Percentiles rank a stretch among this genome's conserved stretches.
Evolutionary conservation across 1,140 invertebrate genomes (phyloP).

Genomic region (Eumeta japonica): DNA sequence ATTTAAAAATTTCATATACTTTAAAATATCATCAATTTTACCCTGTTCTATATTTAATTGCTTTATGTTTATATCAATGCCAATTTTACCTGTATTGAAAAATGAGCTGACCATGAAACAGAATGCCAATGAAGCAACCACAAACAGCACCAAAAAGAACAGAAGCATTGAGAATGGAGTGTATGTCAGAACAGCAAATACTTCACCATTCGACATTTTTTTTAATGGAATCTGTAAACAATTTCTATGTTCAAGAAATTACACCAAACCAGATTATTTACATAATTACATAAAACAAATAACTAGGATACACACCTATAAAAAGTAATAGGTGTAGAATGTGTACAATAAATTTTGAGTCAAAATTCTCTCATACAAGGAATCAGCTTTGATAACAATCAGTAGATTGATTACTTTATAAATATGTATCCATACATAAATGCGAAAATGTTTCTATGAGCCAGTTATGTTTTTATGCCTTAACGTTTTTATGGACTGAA

Average conservation of each 20-base stretch:
- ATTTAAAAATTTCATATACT: conserved; percentile 16
- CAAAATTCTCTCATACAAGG: too few species aligned
- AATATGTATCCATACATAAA: too few species aligned
- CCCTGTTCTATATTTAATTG: too few species aligned
- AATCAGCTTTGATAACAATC: too few species aligned
- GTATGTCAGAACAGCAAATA: conserved; percentile 56
- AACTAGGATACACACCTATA: not conserved
- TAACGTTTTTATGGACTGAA: too few species aligned
- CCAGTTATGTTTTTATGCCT: too few species aligned
- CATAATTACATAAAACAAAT: conserved; percentile 10
- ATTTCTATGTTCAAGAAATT: conserved; percentile 13
- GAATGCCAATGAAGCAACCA: conserved; percentile 62
- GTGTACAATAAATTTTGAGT: too few species aligned
- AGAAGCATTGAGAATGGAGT: conserved; percentile 61
- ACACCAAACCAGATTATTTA: conserved; percentile 5
- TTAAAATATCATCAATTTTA: not conserved
- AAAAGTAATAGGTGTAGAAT: too few species aligned
- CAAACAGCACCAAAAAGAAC: conserved; percentile 62
- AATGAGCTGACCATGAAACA: conserved; percentile 70
- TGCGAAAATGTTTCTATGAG: too few species aligned
- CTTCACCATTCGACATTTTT: conserved; percentile 25
- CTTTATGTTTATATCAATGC: too few species aligned
- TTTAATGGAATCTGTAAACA: conserved; percentile 37
- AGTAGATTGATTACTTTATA: too few species aligned
- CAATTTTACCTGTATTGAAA: conserved; percentile 64